Conservation (phyloP, 2,113 vertebrate species). For the Abramis brama region DNA sequence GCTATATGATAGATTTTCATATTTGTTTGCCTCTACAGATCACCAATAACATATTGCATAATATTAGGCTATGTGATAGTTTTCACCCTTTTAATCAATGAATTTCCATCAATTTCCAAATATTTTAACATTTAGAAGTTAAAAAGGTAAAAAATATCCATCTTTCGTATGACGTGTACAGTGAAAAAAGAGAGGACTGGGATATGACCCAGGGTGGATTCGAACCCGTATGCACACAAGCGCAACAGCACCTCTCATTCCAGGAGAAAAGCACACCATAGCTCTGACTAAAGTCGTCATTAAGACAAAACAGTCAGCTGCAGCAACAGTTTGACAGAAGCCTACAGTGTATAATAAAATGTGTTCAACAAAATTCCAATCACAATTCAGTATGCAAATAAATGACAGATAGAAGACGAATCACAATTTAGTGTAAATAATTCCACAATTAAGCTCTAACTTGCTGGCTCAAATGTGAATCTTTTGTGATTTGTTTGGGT, state of each 20-base stretch:
- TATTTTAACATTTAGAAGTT: neutral
- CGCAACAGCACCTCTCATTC: neutral
- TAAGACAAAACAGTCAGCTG: neutral
- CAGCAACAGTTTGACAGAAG: neutral
- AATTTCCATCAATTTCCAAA: neutral
- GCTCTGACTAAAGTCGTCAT: neutral
- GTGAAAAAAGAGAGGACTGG: neutral
- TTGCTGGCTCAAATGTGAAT: neutral
- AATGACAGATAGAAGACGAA: neutral
- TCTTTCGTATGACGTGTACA: neutral
- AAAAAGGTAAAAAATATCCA: neutral
- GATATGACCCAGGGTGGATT: neutral
- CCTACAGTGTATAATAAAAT: neutral
- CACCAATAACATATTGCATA: no score
- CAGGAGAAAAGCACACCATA: neutral
- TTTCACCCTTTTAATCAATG: neutral
- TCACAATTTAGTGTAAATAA: neutral
- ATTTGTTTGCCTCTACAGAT: no score
- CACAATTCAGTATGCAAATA: neutral
- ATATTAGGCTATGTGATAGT: neutral
- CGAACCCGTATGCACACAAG: neutral
- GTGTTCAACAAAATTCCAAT: neutral
- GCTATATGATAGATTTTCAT: no score
- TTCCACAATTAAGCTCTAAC: neutral
- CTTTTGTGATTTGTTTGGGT: neutral